Conservation (phyloP, 2,113 vertebrate species). For the Mesoclemmys tuberculata region DNA sequence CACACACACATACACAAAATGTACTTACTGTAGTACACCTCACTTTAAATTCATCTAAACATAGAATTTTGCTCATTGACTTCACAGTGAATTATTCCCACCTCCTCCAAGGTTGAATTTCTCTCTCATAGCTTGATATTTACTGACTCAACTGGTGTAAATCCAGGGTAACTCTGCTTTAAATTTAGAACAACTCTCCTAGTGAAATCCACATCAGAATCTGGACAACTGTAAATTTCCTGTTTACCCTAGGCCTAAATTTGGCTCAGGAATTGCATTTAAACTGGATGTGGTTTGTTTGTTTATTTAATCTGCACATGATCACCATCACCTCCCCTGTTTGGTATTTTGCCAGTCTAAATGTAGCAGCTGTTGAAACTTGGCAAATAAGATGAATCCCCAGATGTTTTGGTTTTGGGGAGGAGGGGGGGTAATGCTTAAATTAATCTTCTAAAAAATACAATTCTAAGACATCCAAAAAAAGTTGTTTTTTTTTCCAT, state of each 20-base stretch:
- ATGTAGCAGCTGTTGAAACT: not conserved
- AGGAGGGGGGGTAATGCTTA: not conserved
- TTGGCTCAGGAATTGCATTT: slow-evolving; percentile 13
- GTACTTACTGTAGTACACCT: accelerated
- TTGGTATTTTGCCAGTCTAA: not conserved
- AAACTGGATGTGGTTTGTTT: not conserved
- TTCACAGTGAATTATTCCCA: too few relatives aligned
- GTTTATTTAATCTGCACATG: not conserved
- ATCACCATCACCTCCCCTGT: slow-evolving; percentile 9
- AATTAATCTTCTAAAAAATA: not conserved
- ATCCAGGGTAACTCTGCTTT: not conserved
- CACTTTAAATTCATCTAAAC: not conserved
- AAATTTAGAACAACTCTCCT: not conserved
- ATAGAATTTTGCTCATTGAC: not conserved
- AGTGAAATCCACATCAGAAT: not conserved
- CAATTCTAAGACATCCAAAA: not conserved
- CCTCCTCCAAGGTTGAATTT: too few relatives aligned
- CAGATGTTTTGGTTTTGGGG: slow-evolving; percentile 15
- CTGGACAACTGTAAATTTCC: not conserved
- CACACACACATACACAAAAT: not conserved
- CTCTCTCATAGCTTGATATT: too few relatives aligned
- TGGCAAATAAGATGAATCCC: slow-evolving; percentile 23
- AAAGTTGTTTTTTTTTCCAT: not conserved
- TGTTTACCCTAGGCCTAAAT: slow-evolving; percentile 11
- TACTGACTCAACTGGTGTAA: not conserved